These are phyloP conservation scores for Polyommatus iphigenia DNA, from an alignment of 2,888 invertebrate genomes.

Conservation along the genomic window DNA sequence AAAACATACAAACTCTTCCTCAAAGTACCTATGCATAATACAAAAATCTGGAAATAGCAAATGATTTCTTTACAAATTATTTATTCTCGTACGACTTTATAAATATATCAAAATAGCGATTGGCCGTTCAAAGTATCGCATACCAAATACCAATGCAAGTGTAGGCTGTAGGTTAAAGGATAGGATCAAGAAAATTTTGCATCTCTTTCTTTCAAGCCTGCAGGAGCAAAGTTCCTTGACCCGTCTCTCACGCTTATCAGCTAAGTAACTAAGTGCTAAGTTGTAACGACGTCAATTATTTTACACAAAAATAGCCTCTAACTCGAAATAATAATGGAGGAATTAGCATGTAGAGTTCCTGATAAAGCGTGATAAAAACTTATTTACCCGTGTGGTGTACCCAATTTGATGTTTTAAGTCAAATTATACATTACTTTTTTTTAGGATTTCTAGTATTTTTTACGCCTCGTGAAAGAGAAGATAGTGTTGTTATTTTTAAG, in stretches of 20 bases:
- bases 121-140: slow-evolving; percentile 39
- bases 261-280: slow-evolving; percentile 43
- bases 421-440: not conserved
- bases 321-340: slow-evolving; percentile 33
- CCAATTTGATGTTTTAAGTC: slow-evolving; percentile 40
- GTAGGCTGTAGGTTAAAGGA: slow-evolving; percentile 41
- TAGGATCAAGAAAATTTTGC: slow-evolving; percentile 41
- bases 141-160: slow-evolving; percentile 43
- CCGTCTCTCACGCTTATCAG: slow-evolving; percentile 73
- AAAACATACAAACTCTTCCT: too few species aligned
- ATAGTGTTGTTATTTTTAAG: not conserved
- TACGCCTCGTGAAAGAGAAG: not conserved
- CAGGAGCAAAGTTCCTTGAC: slow-evolving; percentile 66
- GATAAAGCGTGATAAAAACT: slow-evolving; percentile 47
- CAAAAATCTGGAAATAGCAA: too few species aligned
- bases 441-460: not conserved
- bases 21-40: too few species aligned
- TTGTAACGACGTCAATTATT: slow-evolving; percentile 48
- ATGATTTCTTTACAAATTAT: not conserved
- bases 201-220: slow-evolving; percentile 51
- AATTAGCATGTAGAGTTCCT: slow-evolving; percentile 35
- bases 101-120: not conserved
- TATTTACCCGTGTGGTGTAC: slow-evolving; percentile 56
- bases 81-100: not conserved
- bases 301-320: slow-evolving; percentile 36